Evolutionary conservation across 1,140 invertebrate species (phyloP), one percentile per base, ranked within the genome.

Genomic region (Doryteuthis pealeii): DNA sequence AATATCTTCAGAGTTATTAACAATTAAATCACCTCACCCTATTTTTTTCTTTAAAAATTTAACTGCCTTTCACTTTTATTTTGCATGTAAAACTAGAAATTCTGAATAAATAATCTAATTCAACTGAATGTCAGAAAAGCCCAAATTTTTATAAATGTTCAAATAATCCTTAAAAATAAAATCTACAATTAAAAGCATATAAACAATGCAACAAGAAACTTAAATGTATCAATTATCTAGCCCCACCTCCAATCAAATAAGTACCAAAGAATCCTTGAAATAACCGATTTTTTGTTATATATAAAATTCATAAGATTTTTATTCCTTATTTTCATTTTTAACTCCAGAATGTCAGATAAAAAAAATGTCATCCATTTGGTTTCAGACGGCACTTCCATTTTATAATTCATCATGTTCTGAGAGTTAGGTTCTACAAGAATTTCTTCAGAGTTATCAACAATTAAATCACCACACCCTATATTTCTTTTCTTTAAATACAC

Each of bases 381-480:
- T 33, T 86, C 80, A 77, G 85, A 82, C 82, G 83, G 82, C 85
- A 84, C 74, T 87, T 87, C 83, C 85, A 28, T 85, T 85, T 85
- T 80, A n/a, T 81, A 77, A 66, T 58, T 74, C 72, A 62, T 54
- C 74, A 76, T 79, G 80, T 77, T 85, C 83, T 82, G 84, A 15
- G 26, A 62, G 18, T 62, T 62, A n/a, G 54, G 18, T n/a, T n/a
- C n/a, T n/a, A 22, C 54, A 4, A 4, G 6, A 5, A 62, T n/a
- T 22, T n/a, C 54, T 58, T 58, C 45, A 49, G 22, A 49, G 22
- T n/a, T 49, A 49, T 49, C 22, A 15, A 15, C 22, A 49, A 49
- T 22, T 15, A 22, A 49, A 49, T 1, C 45, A 49, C 45, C 22
- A 15, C 45, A 1, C 12, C 22, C 22, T 49, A 12, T 15, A 12